Conservation (phyloP, 2,113 vertebrate genomes). For the Tapirus terrestris region DNA sequence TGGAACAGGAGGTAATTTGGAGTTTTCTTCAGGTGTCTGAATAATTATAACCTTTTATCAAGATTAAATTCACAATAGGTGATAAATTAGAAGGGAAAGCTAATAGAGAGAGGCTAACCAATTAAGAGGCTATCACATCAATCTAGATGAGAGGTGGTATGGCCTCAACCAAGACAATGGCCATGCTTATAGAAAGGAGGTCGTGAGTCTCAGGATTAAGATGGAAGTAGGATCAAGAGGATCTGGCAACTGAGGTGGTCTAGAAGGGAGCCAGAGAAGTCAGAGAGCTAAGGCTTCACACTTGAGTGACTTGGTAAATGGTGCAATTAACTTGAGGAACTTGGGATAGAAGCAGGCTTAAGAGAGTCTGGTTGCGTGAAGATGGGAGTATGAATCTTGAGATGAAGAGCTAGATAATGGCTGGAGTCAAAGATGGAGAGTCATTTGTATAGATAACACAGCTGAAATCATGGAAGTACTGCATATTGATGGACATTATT, state of each 20-base stretch:
- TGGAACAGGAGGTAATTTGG: neutral
- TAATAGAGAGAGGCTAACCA: neutral
- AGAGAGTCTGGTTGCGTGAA: neutral
- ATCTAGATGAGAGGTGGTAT: neutral
- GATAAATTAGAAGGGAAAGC: neutral
- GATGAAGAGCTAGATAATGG: neutral
- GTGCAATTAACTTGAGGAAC: neutral
- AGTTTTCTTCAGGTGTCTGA: neutral
- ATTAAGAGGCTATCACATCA: neutral
- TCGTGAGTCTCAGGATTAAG: neutral
- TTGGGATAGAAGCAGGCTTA: neutral
- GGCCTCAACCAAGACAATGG: neutral
- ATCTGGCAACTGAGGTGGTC: neutral
- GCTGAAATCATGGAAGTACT: neutral
- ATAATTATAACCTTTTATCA: slow-evolving; percentile 21
- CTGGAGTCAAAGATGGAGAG: neutral
- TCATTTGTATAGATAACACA: neutral
- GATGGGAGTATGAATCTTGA: neutral
- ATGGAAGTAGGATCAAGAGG: neutral
- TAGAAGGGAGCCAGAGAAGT: neutral
- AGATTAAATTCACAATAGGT: neutral
- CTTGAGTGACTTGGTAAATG: neutral
- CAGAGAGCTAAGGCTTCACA: neutral
- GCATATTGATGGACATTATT: neutral
- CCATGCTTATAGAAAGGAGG: neutral